Conservation (phyloP, 2,888 invertebrate genomes). For the Nemotelus nigrinus region DNA sequence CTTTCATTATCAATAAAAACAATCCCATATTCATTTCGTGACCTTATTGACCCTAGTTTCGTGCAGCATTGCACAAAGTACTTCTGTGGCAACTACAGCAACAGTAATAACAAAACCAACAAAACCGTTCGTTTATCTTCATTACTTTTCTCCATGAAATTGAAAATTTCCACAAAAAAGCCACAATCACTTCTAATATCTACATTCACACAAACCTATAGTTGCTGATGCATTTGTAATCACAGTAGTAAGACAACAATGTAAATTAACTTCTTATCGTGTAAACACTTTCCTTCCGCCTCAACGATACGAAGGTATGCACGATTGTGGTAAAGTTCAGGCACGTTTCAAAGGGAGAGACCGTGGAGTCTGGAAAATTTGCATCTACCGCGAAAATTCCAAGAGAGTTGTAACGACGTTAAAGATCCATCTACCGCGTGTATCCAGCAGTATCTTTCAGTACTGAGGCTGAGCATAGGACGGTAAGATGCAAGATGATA, state of each 20-base stretch:
- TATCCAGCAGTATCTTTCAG: neutral
- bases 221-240: neutral
- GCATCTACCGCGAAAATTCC: slow-evolving; percentile 1
- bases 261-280: slow-evolving; percentile 28
- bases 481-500: neutral
- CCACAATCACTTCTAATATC: neutral
- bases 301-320: neutral
- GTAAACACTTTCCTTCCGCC: slow-evolving; percentile 38
- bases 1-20: slow-evolving; percentile 21
- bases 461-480: neutral
- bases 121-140: neutral
- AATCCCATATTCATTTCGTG: slow-evolving; percentile 9
- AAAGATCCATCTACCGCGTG: too few species aligned
- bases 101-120: neutral
- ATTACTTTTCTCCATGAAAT: neutral
- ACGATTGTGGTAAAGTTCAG: too few species aligned
- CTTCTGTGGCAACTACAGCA: too few species aligned
- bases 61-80: neutral
- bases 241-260: slow-evolving; percentile 19
- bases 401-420: too few species aligned
- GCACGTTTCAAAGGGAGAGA: neutral
- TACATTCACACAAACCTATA: neutral
- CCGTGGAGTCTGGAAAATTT: neutral
- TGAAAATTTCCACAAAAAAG: slow-evolving; percentile 14
- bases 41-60: slow-evolving; percentile 13